These are phyloP conservation scores for Pseudeuparius sepicola DNA, from an alignment of 2,888 invertebrate genomes.

Conservation along the genomic window DNA sequence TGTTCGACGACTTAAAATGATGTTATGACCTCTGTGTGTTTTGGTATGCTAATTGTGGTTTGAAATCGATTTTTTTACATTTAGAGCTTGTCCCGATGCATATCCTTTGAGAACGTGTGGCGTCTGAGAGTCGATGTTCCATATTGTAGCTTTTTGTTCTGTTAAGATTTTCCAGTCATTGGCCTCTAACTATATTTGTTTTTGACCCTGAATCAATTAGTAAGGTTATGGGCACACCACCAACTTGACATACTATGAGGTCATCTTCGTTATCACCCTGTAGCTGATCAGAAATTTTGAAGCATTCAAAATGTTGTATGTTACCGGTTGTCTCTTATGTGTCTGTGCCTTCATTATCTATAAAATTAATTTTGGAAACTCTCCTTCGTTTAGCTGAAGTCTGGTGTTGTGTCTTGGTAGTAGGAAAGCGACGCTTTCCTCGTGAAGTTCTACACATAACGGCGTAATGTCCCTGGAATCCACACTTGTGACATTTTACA, in stretches of 20 bases:
- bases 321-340: neutral
- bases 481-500: constrained; percentile 18
- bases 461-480: constrained; percentile 17
- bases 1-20: constrained; percentile 20
- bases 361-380: too few relatives aligned
- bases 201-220: constrained; percentile 21
- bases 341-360: neutral
- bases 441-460: constrained; percentile 14
- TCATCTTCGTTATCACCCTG: neutral
- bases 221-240: constrained; percentile 16
- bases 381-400: neutral
- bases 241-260: constrained; percentile 12
- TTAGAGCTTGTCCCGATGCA: constrained; percentile 12
- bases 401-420: constrained; percentile 1
- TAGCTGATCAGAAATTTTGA: constrained; percentile 7
- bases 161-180: constrained; percentile 18
- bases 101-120: constrained; percentile 17
- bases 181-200: constrained; percentile 18
- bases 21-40: constrained; percentile 15
- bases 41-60: constrained; percentile 14
- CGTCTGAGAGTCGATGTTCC: constrained; percentile 14
- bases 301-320: constrained; percentile 9
- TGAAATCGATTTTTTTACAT: constrained; percentile 16
- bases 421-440: constrained; percentile 4
- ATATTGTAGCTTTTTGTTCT: constrained; percentile 16